phyloP scores from a whole-genome alignment of 1,140 invertebrate genomes.

The Drosophila parabipectinata region DNA sequence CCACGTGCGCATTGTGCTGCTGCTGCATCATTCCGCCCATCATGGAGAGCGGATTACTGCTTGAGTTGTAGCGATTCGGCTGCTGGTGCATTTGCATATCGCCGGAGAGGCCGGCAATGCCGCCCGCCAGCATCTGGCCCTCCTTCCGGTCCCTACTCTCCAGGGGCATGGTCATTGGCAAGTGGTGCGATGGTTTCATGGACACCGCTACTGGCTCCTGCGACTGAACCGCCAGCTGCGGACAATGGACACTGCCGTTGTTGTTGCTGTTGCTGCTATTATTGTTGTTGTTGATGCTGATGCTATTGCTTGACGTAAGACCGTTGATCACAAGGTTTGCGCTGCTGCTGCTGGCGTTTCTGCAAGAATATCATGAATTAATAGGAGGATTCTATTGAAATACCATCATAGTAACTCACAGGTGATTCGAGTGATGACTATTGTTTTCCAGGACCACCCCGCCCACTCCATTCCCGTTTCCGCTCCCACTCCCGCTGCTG shows the following conservation, averaged over 20 bases:
- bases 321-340: slow-evolving; percentile 79
- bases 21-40: slow-evolving; percentile 78
- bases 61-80: slow-evolving; percentile 68
- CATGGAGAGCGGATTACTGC: slow-evolving; percentile 74
- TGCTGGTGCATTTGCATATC: slow-evolving; percentile 65
- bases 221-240: slow-evolving; percentile 31
- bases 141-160: slow-evolving; percentile 30
- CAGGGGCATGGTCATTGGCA: slow-evolving; percentile 46
- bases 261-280: slow-evolving; percentile 47
- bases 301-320: slow-evolving; percentile 82
- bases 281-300: slow-evolving; percentile 59
- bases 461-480: slow-evolving; percentile 54
- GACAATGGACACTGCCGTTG: slow-evolving; percentile 43
- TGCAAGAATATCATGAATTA: slow-evolving; percentile 10
- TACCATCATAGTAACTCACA: slow-evolving; percentile 44
- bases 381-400: not conserved
- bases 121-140: slow-evolving; percentile 33
- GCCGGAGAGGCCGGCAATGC: slow-evolving; percentile 36
- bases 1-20: slow-evolving; percentile 43
- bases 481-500: slow-evolving; percentile 64
- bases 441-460: slow-evolving; percentile 53
- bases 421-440: slow-evolving; percentile 61
- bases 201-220: slow-evolving; percentile 30
- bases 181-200: slow-evolving; percentile 37
- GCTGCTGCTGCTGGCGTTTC: slow-evolving; percentile 56